Evolutionary conservation across 2,797 vertebrate genomes (phyloP), one percentile per base, ranked within the genome.

Genomic region (Syndactyla subalaris): DNA sequence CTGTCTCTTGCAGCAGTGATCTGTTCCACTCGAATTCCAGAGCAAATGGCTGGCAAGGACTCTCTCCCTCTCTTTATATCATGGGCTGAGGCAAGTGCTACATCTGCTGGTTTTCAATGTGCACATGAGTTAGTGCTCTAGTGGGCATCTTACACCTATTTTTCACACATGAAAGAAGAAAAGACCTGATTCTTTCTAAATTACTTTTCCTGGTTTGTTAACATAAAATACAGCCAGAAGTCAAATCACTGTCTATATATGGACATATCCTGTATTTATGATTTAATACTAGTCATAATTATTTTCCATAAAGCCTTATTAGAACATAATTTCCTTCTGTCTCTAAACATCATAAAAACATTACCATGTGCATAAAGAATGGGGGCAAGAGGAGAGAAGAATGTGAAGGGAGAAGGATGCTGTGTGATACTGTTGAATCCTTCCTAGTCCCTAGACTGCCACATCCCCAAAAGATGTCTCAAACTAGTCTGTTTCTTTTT

Each of bases 201-300:
- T 66, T 54, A 23, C 13, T 55, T 79, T 93, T 82, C 6, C 6
- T 9, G 51, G 82, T 77, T 2, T 2, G 6, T 49, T 82, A 71
- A 78, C 72, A 38, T 41, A 27, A 86, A 83, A 39, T 32, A 21
- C 8, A 66, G 4, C 22, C 46, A 21, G 17, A 66, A 81, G 32
- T 66, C 8, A 78, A 58, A 36, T 51, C 0, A 0, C 15, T 57
- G 6, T 43, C 54, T 68, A 0, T 46, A 16, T 61, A 48, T n/a
- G 20, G 85, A 20, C 4, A 21, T 7, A 34, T 17, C 20, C 16
- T 16, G 0, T n/a, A 21, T 84, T 82, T 79, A 10, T 63, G 43
- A 38, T 14, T 68, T 86, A 75, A 51, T 59, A 15, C 6, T 49
- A 27, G 3, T 85, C 16, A 5, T 7, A 48, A 41, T 65, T 67